phyloP scores from a whole-genome alignment of 2,797 vertebrate genomes.

The Periophthalmus magnuspinnatus region DNA sequence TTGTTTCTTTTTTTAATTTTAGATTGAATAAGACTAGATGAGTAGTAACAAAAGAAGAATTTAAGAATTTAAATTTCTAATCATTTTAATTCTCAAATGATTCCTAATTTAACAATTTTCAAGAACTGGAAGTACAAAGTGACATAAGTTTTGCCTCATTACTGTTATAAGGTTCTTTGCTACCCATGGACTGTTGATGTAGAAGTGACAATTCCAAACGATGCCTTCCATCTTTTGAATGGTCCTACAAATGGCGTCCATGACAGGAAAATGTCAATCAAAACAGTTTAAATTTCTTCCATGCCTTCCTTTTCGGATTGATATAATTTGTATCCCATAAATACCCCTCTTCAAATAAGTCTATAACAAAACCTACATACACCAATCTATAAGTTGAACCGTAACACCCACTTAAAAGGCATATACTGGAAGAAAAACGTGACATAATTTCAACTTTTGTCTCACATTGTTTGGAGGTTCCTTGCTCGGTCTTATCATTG shows the following conservation, averaged over 20 bases:
- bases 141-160: too few relatives aligned
- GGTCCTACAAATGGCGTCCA: neutral
- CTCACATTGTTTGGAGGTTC: constrained; percentile 39
- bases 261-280: neutral
- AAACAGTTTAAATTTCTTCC: neutral
- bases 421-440: constrained; percentile 49
- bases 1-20: too few relatives aligned
- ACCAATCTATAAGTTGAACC: neutral
- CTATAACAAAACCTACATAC: neutral
- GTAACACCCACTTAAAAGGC: constrained; percentile 21
- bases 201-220: neutral
- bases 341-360: neutral
- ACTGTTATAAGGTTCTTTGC: too few relatives aligned
- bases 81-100: too few relatives aligned
- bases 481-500: constrained; percentile 61
- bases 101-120: too few relatives aligned
- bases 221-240: neutral
- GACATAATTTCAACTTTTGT: constrained; percentile 40
- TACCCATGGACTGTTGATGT: neutral
- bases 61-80: too few relatives aligned
- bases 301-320: neutral
- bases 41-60: too few relatives aligned
- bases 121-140: too few relatives aligned
- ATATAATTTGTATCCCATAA: neutral
- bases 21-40: too few relatives aligned